Percentiles rank a stretch among this genome's conserved stretches.
Conservation (phyloP, 1,140 invertebrate species). For the Nebria ingens region DNA sequence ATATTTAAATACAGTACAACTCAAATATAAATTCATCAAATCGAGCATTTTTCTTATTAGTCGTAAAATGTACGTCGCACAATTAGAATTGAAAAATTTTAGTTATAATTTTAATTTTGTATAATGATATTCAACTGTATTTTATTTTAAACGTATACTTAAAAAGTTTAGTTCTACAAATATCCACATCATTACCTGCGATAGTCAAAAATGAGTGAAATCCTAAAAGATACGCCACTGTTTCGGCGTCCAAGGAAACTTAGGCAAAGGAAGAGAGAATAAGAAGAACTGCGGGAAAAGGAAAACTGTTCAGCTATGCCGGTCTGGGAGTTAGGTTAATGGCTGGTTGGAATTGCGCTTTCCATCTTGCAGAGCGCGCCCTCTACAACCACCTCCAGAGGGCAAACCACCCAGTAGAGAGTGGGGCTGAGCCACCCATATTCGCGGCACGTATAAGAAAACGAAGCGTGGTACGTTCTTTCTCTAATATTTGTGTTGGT, state of each 20-base stretch:
- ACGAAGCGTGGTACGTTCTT: not conserved
- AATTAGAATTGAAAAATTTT: too few species aligned
- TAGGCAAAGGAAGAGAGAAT: slow-evolving; percentile 6
- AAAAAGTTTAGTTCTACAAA: too few species aligned
- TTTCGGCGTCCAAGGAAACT: not conserved
- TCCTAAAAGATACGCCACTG: not conserved
- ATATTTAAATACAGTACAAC: too few species aligned
- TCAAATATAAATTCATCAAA: too few species aligned
- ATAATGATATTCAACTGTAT: too few species aligned
- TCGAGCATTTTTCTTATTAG: too few species aligned
- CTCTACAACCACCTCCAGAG: not conserved
- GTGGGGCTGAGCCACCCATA: slow-evolving; percentile 25
- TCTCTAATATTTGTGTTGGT: slow-evolving; percentile 3
- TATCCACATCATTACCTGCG: not conserved
- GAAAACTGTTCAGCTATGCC: slow-evolving; percentile 27
- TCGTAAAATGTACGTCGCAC: too few species aligned
- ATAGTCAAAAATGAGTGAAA: not conserved
- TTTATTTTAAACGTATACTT: too few species aligned
- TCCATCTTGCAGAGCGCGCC: slow-evolving; percentile 27
- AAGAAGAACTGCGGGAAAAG: not conserved
- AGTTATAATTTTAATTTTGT: too few species aligned
- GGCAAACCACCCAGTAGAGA: not conserved
- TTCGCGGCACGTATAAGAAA: slow-evolving; percentile 34
- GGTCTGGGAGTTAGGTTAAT: slow-evolving; percentile 31
- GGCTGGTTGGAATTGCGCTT: slow-evolving; percentile 32